Conservation (phyloP, 2,113 vertebrate genomes). For the Gadus macrocephalus region DNA sequence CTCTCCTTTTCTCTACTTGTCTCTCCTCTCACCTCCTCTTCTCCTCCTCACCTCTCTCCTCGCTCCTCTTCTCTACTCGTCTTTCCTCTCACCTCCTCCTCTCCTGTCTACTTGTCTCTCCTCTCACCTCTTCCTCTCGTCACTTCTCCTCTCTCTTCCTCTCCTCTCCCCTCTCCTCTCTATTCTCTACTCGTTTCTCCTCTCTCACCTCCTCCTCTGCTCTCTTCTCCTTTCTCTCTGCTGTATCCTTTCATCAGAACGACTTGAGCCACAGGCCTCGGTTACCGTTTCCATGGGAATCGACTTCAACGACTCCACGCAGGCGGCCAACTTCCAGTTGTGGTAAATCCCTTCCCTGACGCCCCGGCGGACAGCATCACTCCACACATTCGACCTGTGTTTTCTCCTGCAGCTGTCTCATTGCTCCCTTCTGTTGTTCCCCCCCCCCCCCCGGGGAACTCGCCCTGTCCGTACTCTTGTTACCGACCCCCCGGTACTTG, state of each 20-base stretch:
- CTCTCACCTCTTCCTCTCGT: too few relatives aligned
- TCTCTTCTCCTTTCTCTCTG: too few relatives aligned
- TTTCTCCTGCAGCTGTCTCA: not conserved
- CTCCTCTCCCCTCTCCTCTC: not conserved
- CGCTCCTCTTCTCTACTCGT: too few relatives aligned
- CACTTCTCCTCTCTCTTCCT: not conserved
- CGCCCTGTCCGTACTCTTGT: conserved; percentile 30
- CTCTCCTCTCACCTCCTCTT: too few relatives aligned
- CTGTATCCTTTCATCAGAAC: conserved; percentile 68
- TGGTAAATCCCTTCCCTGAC: conserved; percentile 77
- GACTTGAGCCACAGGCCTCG: conserved; percentile 82
- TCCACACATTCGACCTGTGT: too few relatives aligned
- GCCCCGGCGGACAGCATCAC: not conserved
- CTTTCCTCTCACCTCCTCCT: too few relatives aligned
- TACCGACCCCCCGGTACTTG: not conserved
- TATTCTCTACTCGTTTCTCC: too few relatives aligned
- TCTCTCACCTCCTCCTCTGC: too few relatives aligned
- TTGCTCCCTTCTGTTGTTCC: conserved; percentile 17
- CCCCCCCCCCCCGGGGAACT: conserved; percentile 5
- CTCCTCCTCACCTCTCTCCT: too few relatives aligned
- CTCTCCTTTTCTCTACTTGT: too few relatives aligned
- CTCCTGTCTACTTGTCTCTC: too few relatives aligned
- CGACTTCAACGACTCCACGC: conserved; percentile 96
- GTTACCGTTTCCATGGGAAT: conserved; percentile 86
- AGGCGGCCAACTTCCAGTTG: conserved; percentile 90